Evolutionary conservation across 2,797 vertebrate species (phyloP).

Genomic region (Argentina silus): DNA sequence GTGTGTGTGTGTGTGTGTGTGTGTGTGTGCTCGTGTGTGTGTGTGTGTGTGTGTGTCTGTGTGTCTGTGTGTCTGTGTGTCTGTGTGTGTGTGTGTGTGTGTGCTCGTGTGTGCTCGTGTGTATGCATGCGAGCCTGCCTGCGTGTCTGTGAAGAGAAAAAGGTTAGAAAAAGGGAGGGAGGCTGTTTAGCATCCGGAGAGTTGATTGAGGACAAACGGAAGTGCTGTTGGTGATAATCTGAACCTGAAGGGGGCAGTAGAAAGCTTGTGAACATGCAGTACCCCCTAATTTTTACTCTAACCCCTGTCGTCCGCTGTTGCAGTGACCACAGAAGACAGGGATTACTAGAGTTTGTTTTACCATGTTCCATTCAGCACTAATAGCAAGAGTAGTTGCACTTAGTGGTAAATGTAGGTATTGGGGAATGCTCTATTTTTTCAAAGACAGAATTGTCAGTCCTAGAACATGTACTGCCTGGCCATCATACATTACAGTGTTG

Average conservation of each 20-base stretch:
- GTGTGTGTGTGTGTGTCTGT: constrained; percentile 28
- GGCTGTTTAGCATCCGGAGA: constrained; percentile 34
- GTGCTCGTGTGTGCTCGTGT: constrained; percentile 36
- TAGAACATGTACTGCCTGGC: no score
- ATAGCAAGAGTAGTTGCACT: no score
- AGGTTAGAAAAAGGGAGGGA: constrained; percentile 9
- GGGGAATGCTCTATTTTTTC: no score
- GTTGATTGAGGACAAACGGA: constrained; percentile 62
- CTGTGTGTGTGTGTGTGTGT: constrained; percentile 11
- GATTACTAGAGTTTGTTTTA: not conserved
- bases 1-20: constrained; percentile 3
- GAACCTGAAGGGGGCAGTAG: constrained; percentile 64
- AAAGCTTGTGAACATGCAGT: constrained; percentile 49
- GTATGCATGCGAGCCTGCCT: constrained; percentile 8
- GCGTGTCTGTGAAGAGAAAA: constrained; percentile 10
- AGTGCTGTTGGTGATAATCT: constrained; percentile 55
- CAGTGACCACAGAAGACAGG: not conserved
- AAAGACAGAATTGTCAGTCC: no score
- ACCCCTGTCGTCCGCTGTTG: not conserved
- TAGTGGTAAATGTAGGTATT: no score
- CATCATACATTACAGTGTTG: no score
- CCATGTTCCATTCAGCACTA: not conserved
- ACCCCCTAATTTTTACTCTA: not conserved
- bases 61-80: constrained; percentile 1
- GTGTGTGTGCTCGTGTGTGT: constrained; percentile 31